Base-by-base conservation (phyloP, 2,797 vertebrate species). In the Hippocampus kuda region DNA sequence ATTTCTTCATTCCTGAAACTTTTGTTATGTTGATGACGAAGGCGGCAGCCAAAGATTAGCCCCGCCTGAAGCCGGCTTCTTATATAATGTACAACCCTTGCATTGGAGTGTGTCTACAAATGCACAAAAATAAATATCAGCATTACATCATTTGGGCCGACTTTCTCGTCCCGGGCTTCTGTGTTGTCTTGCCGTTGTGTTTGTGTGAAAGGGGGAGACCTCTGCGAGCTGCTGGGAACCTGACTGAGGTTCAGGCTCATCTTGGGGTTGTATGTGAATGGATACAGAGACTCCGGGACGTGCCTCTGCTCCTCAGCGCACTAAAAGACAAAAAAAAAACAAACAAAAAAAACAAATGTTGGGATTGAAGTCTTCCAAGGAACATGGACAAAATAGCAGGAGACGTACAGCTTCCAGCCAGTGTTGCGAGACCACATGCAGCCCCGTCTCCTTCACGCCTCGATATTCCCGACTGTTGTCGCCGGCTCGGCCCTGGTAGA, bases 221-320 rank as follows among this genome's bases (percentile, higher is more conserved):
- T 91, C 81, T 88, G 90, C 9, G 84, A 88, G 79, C 71, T 79
- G 72, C 87, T 91, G 70, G 93, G 91, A 22, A 92, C 85, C 67
- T 95, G 88, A 74, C 94, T 98, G 76, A 99, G 94, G 74, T 92
- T 94, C 71, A 99, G 85, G 81, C 94, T 99, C 97, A 98, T 97
- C 91, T 98, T 98, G 71, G 97, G 97, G 86, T 99, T 99, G 62
- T 95, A 98, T 68, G 94, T 98, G 85, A 95, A 95, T 65, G 97
- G 96, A 78, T 95, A 99, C 9, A 98, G 91, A 74, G 93, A 94
- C 85, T 99, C 97, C 0, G 94, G 80, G 75, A 99, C 92, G 13
- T 72, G 88, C 68, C 81, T 94, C 83, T 89, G 89, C 73, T 96
- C 94, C 63, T 92, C 92, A 13, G 95, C 94, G 85, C 96, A 96